Conservation (phyloP, 2,113 vertebrate genomes). For the Trogon melanurus region DNA sequence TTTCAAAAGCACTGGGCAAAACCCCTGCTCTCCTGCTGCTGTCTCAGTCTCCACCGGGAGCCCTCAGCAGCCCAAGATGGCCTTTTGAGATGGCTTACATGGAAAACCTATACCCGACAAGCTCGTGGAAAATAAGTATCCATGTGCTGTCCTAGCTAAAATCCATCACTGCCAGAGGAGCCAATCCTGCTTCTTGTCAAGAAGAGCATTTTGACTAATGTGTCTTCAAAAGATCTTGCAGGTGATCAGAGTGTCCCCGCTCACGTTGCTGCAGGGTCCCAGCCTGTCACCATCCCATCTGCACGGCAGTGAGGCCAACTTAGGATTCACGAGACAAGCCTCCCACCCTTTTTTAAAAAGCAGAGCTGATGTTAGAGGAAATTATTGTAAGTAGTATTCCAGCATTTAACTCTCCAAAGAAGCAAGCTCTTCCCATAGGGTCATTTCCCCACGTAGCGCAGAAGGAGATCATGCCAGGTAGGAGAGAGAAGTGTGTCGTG, state of each 20-base stretch:
- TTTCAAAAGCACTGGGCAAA: not conserved
- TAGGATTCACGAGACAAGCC: not conserved
- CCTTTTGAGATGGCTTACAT: not conserved
- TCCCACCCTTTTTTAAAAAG: not conserved
- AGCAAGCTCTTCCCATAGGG: not conserved
- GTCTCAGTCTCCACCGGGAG: not conserved
- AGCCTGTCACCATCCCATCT: not conserved
- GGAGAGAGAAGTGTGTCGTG: not conserved
- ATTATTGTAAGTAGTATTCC: not conserved
- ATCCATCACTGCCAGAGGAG: not conserved
- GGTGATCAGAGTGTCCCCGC: not conserved
- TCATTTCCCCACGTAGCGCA: not conserved
- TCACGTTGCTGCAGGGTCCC: not conserved
- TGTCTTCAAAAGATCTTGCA: not conserved
- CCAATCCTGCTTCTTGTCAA: not conserved
- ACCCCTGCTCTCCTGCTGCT: not conserved
- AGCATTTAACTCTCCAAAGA: not conserved
- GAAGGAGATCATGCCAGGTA: not conserved
- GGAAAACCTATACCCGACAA: not conserved
- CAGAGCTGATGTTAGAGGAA: not conserved
- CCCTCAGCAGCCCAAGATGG: not conserved
- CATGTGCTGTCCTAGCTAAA: not conserved
- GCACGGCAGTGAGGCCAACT: not conserved
- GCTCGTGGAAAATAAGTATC: not conserved
- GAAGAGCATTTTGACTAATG: not conserved